Evolutionary conservation across 23 tunicate genomes (phyloP).

Genomic region (Styela plicata): DNA sequence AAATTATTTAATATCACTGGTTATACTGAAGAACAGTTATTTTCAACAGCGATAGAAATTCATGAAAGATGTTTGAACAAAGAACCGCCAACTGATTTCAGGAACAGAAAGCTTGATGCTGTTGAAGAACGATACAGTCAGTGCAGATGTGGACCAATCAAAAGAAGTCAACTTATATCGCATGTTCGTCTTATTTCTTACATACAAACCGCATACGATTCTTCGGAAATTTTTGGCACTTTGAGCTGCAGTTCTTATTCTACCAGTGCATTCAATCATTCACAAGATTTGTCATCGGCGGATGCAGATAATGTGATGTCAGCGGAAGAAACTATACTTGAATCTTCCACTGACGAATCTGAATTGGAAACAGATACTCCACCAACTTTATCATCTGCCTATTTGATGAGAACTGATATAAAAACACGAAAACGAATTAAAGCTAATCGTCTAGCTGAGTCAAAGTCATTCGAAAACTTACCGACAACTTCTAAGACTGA

Average conservation of each 20-base stretch:
- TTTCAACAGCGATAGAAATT: neutral
- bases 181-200: constrained; percentile 1
- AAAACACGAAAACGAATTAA: constrained; percentile 9
- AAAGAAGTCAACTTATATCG: neutral
- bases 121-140: constrained; percentile 6
- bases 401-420: neutral
- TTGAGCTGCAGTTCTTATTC: neutral
- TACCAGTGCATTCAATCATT: neutral
- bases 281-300: neutral
- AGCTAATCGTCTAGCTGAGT: neutral
- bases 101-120: constrained; percentile 1
- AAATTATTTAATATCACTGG: neutral
- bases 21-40: neutral
- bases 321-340: neutral
- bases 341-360: neutral
- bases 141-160: neutral
- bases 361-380: constrained; percentile 12
- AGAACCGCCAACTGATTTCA: constrained; percentile 2
- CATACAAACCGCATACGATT: neutral
- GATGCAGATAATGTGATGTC: neutral
- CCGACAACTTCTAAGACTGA: neutral
- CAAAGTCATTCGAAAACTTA: neutral
- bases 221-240: neutral
- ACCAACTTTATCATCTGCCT: constrained; percentile 12
- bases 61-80: constrained; percentile 11